Percentiles rank a stretch among this genome's conserved stretches.
These are phyloP conservation scores for Endomychus coccineus DNA, from an alignment of 2,888 invertebrate genomes.

Conservation along the genomic window DNA sequence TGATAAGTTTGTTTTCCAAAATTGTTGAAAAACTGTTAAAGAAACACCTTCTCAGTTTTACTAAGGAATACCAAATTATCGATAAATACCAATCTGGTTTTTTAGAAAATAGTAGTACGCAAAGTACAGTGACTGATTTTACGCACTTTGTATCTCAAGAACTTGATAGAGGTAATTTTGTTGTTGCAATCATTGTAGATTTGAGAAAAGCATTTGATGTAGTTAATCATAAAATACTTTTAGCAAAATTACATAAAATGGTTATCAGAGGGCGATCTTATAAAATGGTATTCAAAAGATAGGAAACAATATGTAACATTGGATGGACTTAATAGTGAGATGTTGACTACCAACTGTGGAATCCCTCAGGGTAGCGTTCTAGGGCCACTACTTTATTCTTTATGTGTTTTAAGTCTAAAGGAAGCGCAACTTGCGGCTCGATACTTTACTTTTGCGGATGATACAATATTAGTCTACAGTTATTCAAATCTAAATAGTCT, in stretches of 20 bases:
- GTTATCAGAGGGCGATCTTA: not conserved
- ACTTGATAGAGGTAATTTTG: not conserved
- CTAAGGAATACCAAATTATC: not conserved
- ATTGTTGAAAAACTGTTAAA: conserved; percentile 1
- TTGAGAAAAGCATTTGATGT: conserved; percentile 1
- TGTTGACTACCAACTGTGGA: too few species aligned
- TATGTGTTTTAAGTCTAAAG: too few species aligned
- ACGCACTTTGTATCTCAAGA: not conserved
- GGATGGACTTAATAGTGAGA: too few species aligned
- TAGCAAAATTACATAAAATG: not conserved
- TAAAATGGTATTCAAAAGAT: not conserved
- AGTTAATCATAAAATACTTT: not conserved
- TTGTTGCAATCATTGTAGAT: not conserved
- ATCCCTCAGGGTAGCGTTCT: too few species aligned
- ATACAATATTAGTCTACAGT: too few species aligned
- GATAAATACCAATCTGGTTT: conserved; percentile 1
- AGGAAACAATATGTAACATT: conserved; percentile 1
- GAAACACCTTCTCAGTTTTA: not conserved
- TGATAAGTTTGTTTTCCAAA: not conserved
- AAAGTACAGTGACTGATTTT: not conserved
- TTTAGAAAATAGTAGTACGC: conserved; percentile 1
- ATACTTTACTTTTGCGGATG: too few species aligned
- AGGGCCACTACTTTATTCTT: too few species aligned
- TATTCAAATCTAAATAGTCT: too few species aligned
- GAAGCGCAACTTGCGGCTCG: too few species aligned